A percentile compares a stretch with the other conserved stretches of the same genome.
phyloP scores from a whole-genome alignment of 2,113 vertebrate genomes.

The Cercocebus atys region DNA sequence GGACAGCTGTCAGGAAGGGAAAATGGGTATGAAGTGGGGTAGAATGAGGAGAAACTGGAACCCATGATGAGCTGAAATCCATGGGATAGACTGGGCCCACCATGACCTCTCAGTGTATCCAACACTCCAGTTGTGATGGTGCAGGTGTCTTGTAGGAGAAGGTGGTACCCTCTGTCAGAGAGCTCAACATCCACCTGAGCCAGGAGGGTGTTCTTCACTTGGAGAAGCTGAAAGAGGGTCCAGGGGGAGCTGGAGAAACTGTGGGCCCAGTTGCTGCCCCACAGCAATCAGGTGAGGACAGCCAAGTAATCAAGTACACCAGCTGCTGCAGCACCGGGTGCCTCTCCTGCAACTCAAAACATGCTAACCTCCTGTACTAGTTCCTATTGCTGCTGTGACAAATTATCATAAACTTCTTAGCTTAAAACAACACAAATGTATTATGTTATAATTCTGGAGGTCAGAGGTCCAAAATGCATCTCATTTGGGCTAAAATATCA shows the following conservation, averaged over 20 bases:
- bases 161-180: background rate
- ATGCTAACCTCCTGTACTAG: accelerated
- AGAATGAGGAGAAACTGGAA: background rate
- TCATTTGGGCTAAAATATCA: background rate
- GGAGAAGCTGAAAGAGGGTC: background rate
- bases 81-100: background rate
- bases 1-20: no score
- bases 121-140: background rate
- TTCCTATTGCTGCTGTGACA: background rate
- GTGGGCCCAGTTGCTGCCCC: background rate
- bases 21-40: background rate
- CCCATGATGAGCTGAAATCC: background rate
- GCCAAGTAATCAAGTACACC: background rate
- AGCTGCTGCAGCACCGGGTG: background rate
- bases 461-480: background rate
- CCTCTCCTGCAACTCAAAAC: background rate
- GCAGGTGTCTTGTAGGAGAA: background rate
- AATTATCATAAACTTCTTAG: background rate
- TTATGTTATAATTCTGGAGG: background rate
- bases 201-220: background rate
- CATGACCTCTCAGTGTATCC: background rate
- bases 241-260: background rate
- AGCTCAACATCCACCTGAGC: background rate
- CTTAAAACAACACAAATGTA: background rate
- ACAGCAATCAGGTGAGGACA: background rate